A percentile compares a stretch with the other conserved stretches of the same genome.
Conservation (phyloP, 2,888 invertebrate species). For the Eumacrocentrus americanus region DNA sequence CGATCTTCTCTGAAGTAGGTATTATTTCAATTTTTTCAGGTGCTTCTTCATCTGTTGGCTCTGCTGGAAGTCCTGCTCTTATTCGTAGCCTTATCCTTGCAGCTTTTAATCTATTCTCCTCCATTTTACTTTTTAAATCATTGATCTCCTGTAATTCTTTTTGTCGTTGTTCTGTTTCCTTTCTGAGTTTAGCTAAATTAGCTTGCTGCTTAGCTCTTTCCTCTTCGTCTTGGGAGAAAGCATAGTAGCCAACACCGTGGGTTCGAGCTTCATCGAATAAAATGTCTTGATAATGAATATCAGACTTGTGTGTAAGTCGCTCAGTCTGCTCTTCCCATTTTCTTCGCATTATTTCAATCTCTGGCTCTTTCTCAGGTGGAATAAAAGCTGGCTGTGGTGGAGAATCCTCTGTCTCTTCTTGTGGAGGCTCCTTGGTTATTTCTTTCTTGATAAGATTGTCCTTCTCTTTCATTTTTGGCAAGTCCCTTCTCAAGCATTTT, state of each 20-base stretch:
- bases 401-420: slow-evolving; percentile 41
- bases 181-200: slow-evolving; percentile 73
- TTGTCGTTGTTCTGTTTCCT: slow-evolving; percentile 75
- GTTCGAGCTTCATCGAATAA: slow-evolving; percentile 89
- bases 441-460: slow-evolving; percentile 63
- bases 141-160: slow-evolving; percentile 68
- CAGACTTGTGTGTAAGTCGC: slow-evolving; percentile 72
- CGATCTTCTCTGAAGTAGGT: slow-evolving; percentile 27
- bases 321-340: slow-evolving; percentile 89
- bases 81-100: slow-evolving; percentile 77
- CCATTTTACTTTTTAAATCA: slow-evolving; percentile 69
- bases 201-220: slow-evolving; percentile 82
- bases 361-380: slow-evolving; percentile 49
- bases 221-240: slow-evolving; percentile 85
- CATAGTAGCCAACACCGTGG: slow-evolving; percentile 92
- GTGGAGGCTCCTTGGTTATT: slow-evolving; percentile 37
- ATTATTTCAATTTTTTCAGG: slow-evolving; percentile 40
- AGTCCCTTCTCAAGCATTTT: slow-evolving; percentile 80
- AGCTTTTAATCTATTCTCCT: slow-evolving; percentile 74
- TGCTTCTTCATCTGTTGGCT: slow-evolving; percentile 51
- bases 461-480: slow-evolving; percentile 70
- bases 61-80: slow-evolving; percentile 74
- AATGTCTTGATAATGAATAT: slow-evolving; percentile 92
- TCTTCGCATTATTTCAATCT: slow-evolving; percentile 72
- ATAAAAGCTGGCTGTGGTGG: slow-evolving; percentile 27